Base-by-base conservation (phyloP, 2,888 invertebrate species). In the Caenorhabditis doughertyi region DNA sequence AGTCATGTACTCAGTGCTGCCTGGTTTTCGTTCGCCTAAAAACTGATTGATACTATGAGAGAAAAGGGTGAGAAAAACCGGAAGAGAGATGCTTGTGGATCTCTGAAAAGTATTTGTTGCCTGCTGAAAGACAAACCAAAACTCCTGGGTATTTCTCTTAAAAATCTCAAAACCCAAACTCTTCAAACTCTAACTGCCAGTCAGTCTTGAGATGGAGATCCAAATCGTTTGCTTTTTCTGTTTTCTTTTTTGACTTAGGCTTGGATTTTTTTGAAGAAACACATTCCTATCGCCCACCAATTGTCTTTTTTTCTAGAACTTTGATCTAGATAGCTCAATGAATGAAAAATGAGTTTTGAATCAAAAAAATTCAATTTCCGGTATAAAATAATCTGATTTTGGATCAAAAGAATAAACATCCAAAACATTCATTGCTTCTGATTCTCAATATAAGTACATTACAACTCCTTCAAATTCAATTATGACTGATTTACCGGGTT, bases 1-100 rank as follows among this genome's bases (percentile, higher is more conserved):
- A 73, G 42, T 73, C 72, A 73, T 64, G 72, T 44, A 58, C 70
- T 58, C 58, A 49, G 27, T 32, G 32, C 35, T 47, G 70, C 49
- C 67, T 67, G 67, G 49, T 51, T 23, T 55, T 35, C 27, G 25
- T 27, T 53, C 42, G 51, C 23, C 32, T 35, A 56, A 18, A 58
- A 25, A 58, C 60, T 72, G 72, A 72, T 65, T 74, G 64, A 64
- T 73, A 55, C 25, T 44, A 64, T 13, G 8, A 25, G 42, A 42
- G 44, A 27, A 58, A 71, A 71, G 64, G 42, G 65, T 74, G 74
- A 35, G 56, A 74, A 65, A 27, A 62, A 73, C 18, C 39, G 13
- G 58, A 58, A 58, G 39, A 60, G 60, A 51, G 51, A 51, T n/a
- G n/a, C n/a, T n/a, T n/a, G n/a, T n/a, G 32, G 65, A 65, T 74